phyloP scores from a whole-genome alignment of 2,888 invertebrate species.

The Villa cingulata region DNA sequence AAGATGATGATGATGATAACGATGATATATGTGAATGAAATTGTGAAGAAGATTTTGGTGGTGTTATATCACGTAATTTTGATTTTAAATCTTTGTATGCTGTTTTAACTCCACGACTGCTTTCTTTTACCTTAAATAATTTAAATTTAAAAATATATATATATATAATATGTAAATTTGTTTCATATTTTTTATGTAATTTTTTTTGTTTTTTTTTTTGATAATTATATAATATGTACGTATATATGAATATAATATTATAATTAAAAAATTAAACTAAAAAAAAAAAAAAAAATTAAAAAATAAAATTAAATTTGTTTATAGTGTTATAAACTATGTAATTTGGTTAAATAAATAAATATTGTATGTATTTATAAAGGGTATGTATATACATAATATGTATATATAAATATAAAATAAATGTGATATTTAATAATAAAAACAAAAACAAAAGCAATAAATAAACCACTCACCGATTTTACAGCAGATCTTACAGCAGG shows the following conservation, averaged over 20 bases:
- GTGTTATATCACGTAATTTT: conserved; percentile 40
- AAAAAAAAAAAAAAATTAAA: too few species aligned
- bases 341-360: too few species aligned
- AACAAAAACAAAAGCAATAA: conserved; percentile 9
- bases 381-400: neutral
- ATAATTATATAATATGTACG: neutral
- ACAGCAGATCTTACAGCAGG: conserved; percentile 88
- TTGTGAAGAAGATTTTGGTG: conserved; percentile 16
- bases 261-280: too few species aligned
- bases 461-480: conserved; percentile 69
- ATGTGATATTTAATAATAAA: neutral
- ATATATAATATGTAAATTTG: too few species aligned
- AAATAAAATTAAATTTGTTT: too few species aligned
- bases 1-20: neutral
- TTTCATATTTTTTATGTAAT: too few species aligned
- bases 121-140: conserved; percentile 56
- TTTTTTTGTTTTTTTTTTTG: too few species aligned
- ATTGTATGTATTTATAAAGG: neutral
- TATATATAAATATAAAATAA: neutral
- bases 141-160: too few species aligned
- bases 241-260: too few species aligned
- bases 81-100: conserved; percentile 64
- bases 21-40: conserved; percentile 7
- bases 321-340: too few species aligned
- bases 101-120: conserved; percentile 61